Base-by-base conservation (phyloP, 1,140 invertebrate genomes). In the Trichogramma pretiosum region DNA sequence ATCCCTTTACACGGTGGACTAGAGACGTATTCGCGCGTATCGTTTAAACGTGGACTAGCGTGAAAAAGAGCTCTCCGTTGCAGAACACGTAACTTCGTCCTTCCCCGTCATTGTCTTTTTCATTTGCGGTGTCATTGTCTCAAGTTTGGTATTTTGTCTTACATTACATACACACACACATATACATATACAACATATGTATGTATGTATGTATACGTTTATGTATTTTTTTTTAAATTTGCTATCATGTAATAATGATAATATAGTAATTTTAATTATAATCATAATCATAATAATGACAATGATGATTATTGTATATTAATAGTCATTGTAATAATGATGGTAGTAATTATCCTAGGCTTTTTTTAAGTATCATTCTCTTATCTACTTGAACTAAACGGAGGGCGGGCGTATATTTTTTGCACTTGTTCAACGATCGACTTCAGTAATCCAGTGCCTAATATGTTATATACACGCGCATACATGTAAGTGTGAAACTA, bases 1-100 rank as follows among this genome's bases (percentile, higher is more conserved):
- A 17, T 23, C 24, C 46, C 41, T 53, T 48, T 56, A 23, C 52
- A 54, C 46, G 42, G 34, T 50, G 52, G 54, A 56, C 54, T 56
- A 54, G 49, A 57, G 47, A 48, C 48, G 46, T 44, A 48, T 45
- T 36, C 39, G 17, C 32, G n/a, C 18, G 30, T 32, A 19, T 32
- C 24, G 32, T 26, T 18, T 48, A 30, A 48, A 43, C 18, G 18
- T 48, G 33, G 39, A 48, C 47, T 48, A 48, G 39, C 22, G 40
- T 42, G 38, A 42, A 48, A 48, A 38, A 43, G 23, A 23, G 14
- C 32, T 45, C 40, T 21, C n/a, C n/a, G 22, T 43, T 38, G 40
- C 22, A 34, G 16, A 38, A 42, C 38, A 42, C 50, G 44, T 30
- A 26, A n/a, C 33, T 45, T 46, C 32, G 38, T 43, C 32, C 39